These are phyloP conservation scores for Maniola jurtina DNA, from an alignment of 1,140 invertebrate genomes.

Conservation along the genomic window DNA sequence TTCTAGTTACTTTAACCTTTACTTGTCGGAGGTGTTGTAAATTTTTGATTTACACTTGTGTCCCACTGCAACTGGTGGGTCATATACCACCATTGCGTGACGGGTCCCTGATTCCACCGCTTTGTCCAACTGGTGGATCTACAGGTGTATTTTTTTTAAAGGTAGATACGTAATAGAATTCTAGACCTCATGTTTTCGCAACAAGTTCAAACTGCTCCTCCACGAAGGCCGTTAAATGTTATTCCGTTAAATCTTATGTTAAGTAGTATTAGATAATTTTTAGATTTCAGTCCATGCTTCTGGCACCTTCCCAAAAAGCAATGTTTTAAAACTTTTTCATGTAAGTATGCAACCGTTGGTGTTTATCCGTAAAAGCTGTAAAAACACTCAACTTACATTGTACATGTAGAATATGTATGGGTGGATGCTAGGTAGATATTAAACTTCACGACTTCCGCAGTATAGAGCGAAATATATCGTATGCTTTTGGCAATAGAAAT, in stretches of 20 bases:
- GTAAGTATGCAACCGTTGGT: neutral
- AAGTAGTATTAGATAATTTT: neutral
- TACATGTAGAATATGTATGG: neutral
- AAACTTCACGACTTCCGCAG: neutral
- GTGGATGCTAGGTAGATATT: neutral
- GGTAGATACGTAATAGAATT: too few species aligned
- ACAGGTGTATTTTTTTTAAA: too few species aligned
- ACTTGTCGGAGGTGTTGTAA: too few species aligned
- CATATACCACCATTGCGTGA: too few species aligned
- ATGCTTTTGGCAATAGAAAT: slow-evolving; percentile 1
- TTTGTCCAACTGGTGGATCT: too few species aligned
- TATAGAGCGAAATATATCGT: neutral
- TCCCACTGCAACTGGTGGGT: too few species aligned
- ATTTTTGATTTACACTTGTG: too few species aligned
- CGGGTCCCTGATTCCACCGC: too few species aligned
- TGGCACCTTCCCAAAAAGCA: neutral
- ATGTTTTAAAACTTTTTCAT: neutral
- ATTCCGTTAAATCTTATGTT: neutral
- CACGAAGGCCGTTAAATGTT: too few species aligned
- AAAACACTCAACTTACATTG: neutral
- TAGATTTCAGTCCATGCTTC: neutral
- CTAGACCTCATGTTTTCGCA: too few species aligned
- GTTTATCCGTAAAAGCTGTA: neutral
- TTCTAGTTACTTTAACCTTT: too few species aligned
- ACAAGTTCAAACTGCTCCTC: too few species aligned